Percentiles rank a stretch among this genome's conserved stretches.
Conservation (phyloP, 2,888 invertebrate species). For the Cerastis leucographa region DNA sequence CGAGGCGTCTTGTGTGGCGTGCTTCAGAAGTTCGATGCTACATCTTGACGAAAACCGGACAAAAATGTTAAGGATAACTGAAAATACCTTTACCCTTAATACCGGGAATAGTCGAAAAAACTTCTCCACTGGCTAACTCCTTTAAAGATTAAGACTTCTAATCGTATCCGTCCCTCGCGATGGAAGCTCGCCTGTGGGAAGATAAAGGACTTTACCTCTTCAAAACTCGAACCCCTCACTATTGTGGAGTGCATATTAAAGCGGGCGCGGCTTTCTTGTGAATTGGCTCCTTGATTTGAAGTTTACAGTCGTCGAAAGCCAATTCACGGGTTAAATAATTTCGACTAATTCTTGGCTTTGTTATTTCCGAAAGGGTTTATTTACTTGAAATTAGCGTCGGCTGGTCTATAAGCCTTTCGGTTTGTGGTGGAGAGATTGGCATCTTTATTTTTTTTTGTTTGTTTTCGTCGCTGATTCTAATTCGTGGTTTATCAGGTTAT, state of each 20-base stretch:
- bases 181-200: constrained; percentile 83
- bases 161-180: constrained; percentile 83
- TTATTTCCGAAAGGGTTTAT: constrained; percentile 73
- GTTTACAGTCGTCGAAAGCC: constrained; percentile 79
- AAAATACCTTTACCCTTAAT: constrained; percentile 49
- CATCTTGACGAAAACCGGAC: constrained; percentile 46
- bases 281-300: constrained; percentile 84
- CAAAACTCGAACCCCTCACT: constrained; percentile 84
- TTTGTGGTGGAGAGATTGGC: constrained; percentile 33
- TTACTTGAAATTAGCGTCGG: constrained; percentile 71
- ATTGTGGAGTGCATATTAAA: constrained; percentile 89
- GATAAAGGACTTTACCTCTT: constrained; percentile 87
- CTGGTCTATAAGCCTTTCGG: constrained; percentile 50
- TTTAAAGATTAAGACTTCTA: constrained; percentile 86
- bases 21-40: constrained; percentile 43
- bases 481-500: background rate
- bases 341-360: constrained; percentile 77
- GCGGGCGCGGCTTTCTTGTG: constrained; percentile 81
- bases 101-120: constrained; percentile 61
- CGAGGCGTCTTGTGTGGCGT: constrained; percentile 55
- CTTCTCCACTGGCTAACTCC: constrained; percentile 70
- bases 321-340: constrained; percentile 84
- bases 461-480: background rate
- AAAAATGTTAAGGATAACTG: constrained; percentile 22
- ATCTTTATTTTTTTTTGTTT: constrained; percentile 16